Conservation (phyloP, 1,140 invertebrate species). For the Tetranychus cinnabarinus region DNA sequence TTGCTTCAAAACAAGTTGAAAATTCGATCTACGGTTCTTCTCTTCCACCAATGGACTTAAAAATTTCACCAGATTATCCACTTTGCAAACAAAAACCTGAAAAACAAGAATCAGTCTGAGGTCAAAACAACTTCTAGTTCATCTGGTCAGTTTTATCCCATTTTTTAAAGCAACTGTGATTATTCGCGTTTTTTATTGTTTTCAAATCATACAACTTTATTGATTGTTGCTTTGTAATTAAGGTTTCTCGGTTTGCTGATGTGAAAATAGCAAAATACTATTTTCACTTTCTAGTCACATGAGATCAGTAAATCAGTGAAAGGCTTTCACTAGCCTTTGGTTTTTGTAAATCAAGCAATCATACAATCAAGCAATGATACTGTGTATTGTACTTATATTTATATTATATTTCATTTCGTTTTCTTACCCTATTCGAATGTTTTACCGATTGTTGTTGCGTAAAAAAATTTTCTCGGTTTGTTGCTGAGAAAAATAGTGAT, state of each 20-base stretch:
- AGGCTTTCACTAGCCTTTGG: too few relatives aligned
- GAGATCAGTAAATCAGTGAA: too few relatives aligned
- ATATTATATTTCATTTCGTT: background rate
- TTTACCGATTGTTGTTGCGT: background rate
- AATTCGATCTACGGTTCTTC: too few relatives aligned
- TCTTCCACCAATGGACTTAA: too few relatives aligned
- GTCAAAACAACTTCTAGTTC: background rate
- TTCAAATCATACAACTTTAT: background rate
- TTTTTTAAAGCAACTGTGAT: background rate
- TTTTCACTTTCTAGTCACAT: too few relatives aligned
- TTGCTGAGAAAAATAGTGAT: background rate
- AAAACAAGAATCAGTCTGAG: background rate
- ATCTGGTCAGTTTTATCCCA: background rate
- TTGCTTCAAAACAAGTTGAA: too few relatives aligned
- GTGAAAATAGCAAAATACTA: too few relatives aligned
- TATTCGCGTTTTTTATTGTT: background rate
- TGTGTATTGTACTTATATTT: background rate
- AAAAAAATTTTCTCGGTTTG: background rate
- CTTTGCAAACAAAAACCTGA: background rate
- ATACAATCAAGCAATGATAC: too few relatives aligned
- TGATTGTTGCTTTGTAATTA: background rate
- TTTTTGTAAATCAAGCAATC: too few relatives aligned
- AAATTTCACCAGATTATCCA: too few relatives aligned
- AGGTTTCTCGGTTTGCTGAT: too few relatives aligned
- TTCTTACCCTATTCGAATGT: background rate